Base-by-base conservation (phyloP, 1,140 invertebrate species). In the Drosophila malerkotliana region DNA sequence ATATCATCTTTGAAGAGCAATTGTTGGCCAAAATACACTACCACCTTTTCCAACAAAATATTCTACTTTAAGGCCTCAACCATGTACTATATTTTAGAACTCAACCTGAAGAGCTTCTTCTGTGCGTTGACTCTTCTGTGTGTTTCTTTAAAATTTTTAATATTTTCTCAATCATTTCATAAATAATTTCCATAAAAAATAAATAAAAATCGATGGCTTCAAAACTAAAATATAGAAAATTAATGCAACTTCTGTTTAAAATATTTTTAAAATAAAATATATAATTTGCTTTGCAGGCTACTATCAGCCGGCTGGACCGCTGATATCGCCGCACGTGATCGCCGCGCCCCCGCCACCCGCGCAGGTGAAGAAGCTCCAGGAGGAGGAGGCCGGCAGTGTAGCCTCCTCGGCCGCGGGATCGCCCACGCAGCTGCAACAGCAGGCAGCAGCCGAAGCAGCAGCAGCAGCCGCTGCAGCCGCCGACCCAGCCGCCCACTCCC, bases 231-330 rank as follows among this genome's bases (percentile, higher is more conserved):
- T 21, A 7, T 18, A 47, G 10, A 2, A 21, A 21, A 21, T 21
- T 21, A 24, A 21, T 18, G 18, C 18, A 18, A 18, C 1, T 18
- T 18, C 18, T 18, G 18, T 1, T 18, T 1, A 28, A 28, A 28
- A 28, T 28, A 28, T 6, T 28, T 28, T 4, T 7, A 0, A 6
- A 28, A 5, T 28, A 28, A 28, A 28, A 28, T 28, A 7, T 28
- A 6, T 4, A 28, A 28, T 10, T n/a, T 58, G 75, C 60, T 77
- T 94, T 93, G 26, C 93, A 97, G 96, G 96, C 89, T 97, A 97
- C 92, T 97, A 97, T 94, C 96, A 97, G 93, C 96, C 96, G 84
- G 96, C 96, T 85, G 96, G 96, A 75, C 96, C 96, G 80, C 93
- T 97, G 92, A 97, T 97, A 92, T 95, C 94, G 72, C 94, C 95